Evolutionary conservation across 2,797 vertebrate species (phyloP).

Genomic region (Typhlichthys subterraneus): DNA sequence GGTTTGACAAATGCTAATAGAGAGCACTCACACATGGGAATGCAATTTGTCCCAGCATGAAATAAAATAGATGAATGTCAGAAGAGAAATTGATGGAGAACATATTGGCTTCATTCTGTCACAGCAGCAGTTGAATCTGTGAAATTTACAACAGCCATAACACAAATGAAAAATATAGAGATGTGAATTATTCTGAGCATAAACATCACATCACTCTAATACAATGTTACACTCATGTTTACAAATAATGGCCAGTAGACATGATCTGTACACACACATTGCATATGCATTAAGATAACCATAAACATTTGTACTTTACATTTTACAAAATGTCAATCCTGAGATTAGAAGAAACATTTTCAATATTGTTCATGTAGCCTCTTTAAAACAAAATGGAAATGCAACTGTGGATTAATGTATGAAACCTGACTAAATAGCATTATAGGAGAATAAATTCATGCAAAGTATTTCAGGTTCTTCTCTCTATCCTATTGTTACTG

Average conservation of each 20-base stretch:
- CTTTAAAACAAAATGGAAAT: constrained; percentile 24
- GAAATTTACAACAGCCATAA: constrained; percentile 24
- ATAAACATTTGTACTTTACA: constrained; percentile 53
- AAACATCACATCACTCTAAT: constrained; percentile 8
- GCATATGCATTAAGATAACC: constrained; percentile 43
- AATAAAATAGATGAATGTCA: constrained; percentile 14
- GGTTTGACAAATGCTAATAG: constrained; percentile 26
- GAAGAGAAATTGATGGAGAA: constrained; percentile 42
- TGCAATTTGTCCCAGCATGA: constrained; percentile 19
- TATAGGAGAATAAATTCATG: constrained; percentile 47
- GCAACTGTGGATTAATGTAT: constrained; percentile 14
- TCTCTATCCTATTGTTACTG: constrained; percentile 2
- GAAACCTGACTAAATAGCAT: constrained; percentile 27
- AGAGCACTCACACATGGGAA: constrained; percentile 41
- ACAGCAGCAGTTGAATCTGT: constrained; percentile 32
- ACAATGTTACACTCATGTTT: constrained; percentile 53
- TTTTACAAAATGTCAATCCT: constrained; percentile 44
- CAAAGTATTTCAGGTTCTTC: constrained; percentile 46
- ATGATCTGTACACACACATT: constrained; percentile 61
- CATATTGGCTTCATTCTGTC: constrained; percentile 33
- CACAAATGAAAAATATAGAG: constrained; percentile 27
- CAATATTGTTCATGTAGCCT: constrained; percentile 11
- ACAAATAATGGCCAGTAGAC: constrained; percentile 51
- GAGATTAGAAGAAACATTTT: constrained; percentile 40
- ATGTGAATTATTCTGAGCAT: background rate